These are phyloP conservation scores for Coleophora deauratella DNA, from an alignment of 2,888 invertebrate species.

Conservation along the genomic window DNA sequence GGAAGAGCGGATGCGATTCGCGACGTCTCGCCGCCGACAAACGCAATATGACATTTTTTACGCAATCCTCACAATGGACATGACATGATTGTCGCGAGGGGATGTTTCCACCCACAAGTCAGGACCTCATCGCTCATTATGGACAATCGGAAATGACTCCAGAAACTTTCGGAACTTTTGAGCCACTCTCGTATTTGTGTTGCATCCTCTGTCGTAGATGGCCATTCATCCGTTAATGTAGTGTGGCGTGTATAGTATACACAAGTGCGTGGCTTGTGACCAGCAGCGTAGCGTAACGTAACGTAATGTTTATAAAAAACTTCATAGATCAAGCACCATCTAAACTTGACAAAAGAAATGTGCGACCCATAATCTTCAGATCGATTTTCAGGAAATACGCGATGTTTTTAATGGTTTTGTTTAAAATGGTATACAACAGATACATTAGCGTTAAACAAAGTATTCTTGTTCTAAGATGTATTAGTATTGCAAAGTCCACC, in stretches of 20 bases:
- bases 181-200: constrained; percentile 49
- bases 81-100: constrained; percentile 51
- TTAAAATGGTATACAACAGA: too few species aligned
- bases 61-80: constrained; percentile 51
- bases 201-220: constrained; percentile 13
- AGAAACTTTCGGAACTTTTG: constrained; percentile 55
- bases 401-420: too few species aligned
- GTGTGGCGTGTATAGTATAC: constrained; percentile 42
- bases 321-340: constrained; percentile 10
- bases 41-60: constrained; percentile 47
- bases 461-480: too few species aligned
- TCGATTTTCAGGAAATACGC: too few species aligned
- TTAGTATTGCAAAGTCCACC: too few species aligned
- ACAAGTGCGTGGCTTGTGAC: constrained; percentile 40
- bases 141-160: constrained; percentile 65
- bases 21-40: constrained; percentile 61
- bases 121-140: constrained; percentile 62
- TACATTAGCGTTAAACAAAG: too few species aligned
- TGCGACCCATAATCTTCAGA: too few species aligned
- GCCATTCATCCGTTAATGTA: constrained; percentile 24
- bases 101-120: constrained; percentile 74
- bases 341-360: too few species aligned
- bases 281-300: too few species aligned
- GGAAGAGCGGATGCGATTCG: constrained; percentile 73
- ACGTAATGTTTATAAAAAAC: constrained; percentile 1